Evolutionary conservation across 2,113 vertebrate genomes (phyloP).

Genomic region (Willisornis vidua): DNA sequence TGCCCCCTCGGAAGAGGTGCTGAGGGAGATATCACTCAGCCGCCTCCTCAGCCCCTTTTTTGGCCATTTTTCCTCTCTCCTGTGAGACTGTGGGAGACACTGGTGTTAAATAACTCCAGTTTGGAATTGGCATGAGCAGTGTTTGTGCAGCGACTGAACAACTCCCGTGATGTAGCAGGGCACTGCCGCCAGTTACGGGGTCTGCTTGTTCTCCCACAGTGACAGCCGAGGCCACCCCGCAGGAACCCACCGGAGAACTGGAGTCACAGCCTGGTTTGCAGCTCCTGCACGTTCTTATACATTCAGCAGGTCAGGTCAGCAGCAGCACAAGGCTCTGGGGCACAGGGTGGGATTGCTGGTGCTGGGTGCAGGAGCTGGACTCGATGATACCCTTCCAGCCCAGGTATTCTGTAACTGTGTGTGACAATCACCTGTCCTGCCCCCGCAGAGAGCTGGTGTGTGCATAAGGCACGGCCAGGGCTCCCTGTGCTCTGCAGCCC

Average conservation of each 20-base stretch:
- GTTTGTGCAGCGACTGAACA: not conserved
- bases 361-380: not conserved
- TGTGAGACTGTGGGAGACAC: rapidly evolving
- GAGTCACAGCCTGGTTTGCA: not conserved
- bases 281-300: not conserved
- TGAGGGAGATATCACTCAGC: not conserved
- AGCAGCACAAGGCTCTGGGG: not conserved
- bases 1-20: rapidly evolving
- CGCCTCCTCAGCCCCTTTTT: not conserved
- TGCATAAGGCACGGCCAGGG: not conserved
- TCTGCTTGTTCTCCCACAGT: not conserved
- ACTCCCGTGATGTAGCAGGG: rapidly evolving
- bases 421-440: not conserved
- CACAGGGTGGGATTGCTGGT: not conserved
- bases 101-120: rapidly evolving
- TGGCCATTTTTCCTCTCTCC: rapidly evolving
- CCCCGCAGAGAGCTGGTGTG: not conserved
- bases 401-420: not conserved
- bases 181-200: not conserved
- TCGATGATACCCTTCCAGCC: not conserved
- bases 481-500: not conserved
- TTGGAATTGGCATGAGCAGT: rapidly evolving
- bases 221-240: not conserved
- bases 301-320: not conserved
- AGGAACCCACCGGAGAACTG: rapidly evolving